Evolutionary conservation across 1,140 invertebrate species (phyloP), one percentile per base, ranked within the genome.

Genomic region (Bradynema listronoti): DNA sequence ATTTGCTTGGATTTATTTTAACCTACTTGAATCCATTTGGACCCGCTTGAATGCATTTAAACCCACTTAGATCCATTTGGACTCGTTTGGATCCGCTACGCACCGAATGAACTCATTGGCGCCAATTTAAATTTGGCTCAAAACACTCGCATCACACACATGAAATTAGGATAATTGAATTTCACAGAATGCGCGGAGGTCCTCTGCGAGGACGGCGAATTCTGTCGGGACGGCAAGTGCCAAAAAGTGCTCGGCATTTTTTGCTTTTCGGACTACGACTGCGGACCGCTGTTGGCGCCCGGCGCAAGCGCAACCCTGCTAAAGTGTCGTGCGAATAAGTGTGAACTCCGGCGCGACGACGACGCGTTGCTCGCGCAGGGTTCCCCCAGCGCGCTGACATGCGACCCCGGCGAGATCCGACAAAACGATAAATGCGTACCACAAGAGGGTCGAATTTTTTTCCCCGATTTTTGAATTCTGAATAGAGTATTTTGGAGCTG

Each of bases 191-290:
- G 72, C 33, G 49, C 55, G 16, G 71, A 65, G 29, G 58, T 76
- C 6, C 43, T 67, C 4, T 75, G 72, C 51, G 61, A 66, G n/a
- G 66, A 78, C 34, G 53, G 47, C 42, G 64, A 77, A 56, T 11
- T 76, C 5, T 75, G 72, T 30, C 36, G 72, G 6, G 72, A 75
- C 55, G 72, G 72, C 11, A 66, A 62, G 43, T 75, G 72, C 49
- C 47, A 51, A 25, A 72, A 65, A 22, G 33, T 75, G 5, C 24
- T 64, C 9, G 58, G 53, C 2, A 34, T 60, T 30, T 75, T 75
- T 42, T 75, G 72, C 47, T 63, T 78, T 41, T 64, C 72, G 4
- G 45, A 55, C 47, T 76, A 70, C 36, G 72, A 75, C 53, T 75
- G 72, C 58, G 72, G 75, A 0, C 66, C 67, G 11, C 51, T 45